Evolutionary conservation across 2,113 vertebrate genomes (phyloP).

Genomic region (Pyxicephalus adspersus): DNA sequence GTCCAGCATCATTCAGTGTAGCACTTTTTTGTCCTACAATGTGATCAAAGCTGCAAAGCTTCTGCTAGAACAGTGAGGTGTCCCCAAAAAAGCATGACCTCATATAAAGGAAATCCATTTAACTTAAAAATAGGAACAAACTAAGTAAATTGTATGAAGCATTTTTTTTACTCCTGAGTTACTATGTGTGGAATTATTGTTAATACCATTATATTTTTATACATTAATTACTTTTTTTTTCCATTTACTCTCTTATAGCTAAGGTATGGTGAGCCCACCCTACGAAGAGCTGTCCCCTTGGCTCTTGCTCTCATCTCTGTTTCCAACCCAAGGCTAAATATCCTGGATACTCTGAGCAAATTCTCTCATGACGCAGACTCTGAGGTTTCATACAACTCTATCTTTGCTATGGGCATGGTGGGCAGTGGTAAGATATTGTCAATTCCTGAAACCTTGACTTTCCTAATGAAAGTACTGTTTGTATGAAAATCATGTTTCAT

Average conservation of each 20-base stretch:
- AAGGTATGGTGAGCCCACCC: constrained; percentile 94
- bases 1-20: no score
- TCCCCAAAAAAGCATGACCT: no score
- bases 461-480: not conserved
- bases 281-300: constrained; percentile 94
- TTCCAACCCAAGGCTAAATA: constrained; percentile 96
- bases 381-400: constrained; percentile 97
- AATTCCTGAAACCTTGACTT: not conserved
- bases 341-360: constrained; percentile 97
- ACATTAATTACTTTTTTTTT: not conserved
- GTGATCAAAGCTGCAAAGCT: no score
- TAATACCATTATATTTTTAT: no score
- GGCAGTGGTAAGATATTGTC: constrained; percentile 86
- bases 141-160: no score
- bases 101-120: no score
- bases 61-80: no score
- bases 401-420: constrained; percentile 99
- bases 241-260: constrained; percentile 69
- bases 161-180: no score
- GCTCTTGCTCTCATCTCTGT: constrained; percentile 94
- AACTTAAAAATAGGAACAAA: no score
- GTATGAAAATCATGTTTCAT: not conserved
- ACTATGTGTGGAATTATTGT: no score
- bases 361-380: constrained; percentile 97
- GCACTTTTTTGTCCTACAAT: no score